phyloP scores from a whole-genome alignment of 2,113 vertebrate species.

The Lichenostomus cassidix region DNA sequence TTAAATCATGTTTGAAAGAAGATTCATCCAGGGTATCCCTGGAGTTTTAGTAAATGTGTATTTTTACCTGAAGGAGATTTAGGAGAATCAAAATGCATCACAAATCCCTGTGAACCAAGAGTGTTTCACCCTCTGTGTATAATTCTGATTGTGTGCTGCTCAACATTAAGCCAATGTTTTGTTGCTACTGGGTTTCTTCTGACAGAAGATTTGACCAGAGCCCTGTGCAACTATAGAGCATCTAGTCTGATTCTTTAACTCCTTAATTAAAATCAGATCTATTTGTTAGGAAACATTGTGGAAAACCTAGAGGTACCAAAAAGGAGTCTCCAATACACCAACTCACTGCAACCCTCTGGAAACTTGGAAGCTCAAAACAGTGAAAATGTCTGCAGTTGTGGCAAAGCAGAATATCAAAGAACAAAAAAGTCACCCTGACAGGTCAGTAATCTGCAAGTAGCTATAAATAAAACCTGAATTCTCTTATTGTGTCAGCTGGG shows the following conservation, averaged over 20 bases:
- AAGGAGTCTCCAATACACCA: not conserved
- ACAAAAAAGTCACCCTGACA: not conserved
- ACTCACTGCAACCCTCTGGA: not conserved
- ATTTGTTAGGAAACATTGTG: not conserved
- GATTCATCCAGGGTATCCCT: not conserved
- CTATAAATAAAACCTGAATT: not conserved
- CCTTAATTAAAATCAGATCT: not conserved
- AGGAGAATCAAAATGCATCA: not conserved
- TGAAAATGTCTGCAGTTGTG: not conserved
- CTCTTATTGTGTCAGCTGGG: not conserved
- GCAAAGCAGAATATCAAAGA: not conserved
- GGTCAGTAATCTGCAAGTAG: not conserved
- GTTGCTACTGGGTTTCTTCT: not conserved
- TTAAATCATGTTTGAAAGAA: not conserved
- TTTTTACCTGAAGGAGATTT: not conserved
- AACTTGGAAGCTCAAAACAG: not conserved
- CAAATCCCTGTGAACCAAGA: not conserved
- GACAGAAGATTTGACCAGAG: not conserved
- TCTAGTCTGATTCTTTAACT: not conserved
- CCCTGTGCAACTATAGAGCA: not conserved
- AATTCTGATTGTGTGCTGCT: not conserved
- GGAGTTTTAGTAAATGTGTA: not conserved
- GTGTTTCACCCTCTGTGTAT: fast-evolving
- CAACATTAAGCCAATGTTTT: not conserved
- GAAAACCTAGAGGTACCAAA: not conserved